Evolutionary conservation across 2,888 invertebrate species (phyloP).

Genomic region (Hoplodrina blanda): DNA sequence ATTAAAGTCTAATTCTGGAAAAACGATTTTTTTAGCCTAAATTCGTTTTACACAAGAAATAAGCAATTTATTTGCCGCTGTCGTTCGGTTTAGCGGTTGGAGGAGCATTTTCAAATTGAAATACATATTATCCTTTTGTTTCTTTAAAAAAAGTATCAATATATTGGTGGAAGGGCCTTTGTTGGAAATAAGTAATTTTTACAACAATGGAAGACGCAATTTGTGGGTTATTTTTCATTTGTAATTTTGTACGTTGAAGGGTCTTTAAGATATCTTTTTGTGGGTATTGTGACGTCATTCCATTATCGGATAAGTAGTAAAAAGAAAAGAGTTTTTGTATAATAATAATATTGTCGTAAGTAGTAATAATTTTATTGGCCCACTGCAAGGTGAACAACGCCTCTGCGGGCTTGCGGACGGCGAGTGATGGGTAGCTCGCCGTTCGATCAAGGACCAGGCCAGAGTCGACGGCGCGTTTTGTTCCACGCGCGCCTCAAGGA

Average conservation of each 20-base stretch:
- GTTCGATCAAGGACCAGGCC: too few relatives aligned
- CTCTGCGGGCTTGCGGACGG: too few relatives aligned
- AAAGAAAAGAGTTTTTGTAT: too few relatives aligned
- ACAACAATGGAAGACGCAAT: conserved; percentile 22
- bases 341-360: too few relatives aligned
- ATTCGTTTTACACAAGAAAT: conserved; percentile 64
- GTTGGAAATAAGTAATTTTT: conserved; percentile 29
- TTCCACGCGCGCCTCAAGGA: too few relatives aligned
- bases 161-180: conserved; percentile 13
- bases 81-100: conserved; percentile 53
- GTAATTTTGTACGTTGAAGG: not conserved
- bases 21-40: conserved; percentile 47
- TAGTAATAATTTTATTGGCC: too few relatives aligned
- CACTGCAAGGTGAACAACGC: too few relatives aligned
- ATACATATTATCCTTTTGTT: conserved; percentile 42
- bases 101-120: conserved; percentile 48
- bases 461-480: too few relatives aligned
- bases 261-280: not conserved
- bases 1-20: conserved; percentile 39
- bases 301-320: too few relatives aligned
- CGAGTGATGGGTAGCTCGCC: too few relatives aligned
- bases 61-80: conserved; percentile 66
- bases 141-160: conserved; percentile 29
- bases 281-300: not conserved
- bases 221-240: conserved; percentile 31